Conservation (phyloP, 1,140 invertebrate species). For the Aphis gossypii region DNA sequence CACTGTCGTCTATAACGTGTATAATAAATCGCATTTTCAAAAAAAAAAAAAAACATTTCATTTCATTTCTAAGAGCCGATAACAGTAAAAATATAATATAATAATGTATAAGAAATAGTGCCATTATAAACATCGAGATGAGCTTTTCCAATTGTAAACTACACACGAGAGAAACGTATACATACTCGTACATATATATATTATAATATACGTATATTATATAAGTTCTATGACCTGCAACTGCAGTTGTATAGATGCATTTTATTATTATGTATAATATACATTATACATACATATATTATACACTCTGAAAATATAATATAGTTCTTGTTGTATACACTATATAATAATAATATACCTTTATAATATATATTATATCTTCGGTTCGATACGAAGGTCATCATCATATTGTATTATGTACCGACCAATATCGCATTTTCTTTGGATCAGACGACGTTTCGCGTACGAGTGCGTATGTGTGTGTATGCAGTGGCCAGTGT, state of each 20-base stretch:
- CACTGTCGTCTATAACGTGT: neutral
- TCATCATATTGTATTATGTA: neutral
- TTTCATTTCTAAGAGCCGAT: neutral
- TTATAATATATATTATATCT: neutral
- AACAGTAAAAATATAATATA: neutral
- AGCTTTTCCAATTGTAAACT: neutral
- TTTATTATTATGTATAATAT: neutral
- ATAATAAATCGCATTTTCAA: neutral
- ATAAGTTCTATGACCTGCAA: neutral
- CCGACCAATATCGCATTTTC: neutral
- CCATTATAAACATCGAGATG: neutral
- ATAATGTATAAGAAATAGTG: neutral
- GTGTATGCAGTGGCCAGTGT: no score
- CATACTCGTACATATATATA: no score
- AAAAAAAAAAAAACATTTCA: neutral
- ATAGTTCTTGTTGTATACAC: neutral
- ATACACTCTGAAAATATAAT: neutral
- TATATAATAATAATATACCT: no score
- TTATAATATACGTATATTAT: no score
- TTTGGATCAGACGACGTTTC: neutral
- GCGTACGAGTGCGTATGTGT: neutral
- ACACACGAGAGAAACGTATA: neutral
- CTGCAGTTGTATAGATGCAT: neutral
- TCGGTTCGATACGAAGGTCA: neutral
- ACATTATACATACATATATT: no score